Evolutionary conservation across 2,797 vertebrate genomes (phyloP), one percentile per base, ranked within the genome.

Genomic region (Spinus olivaceus): DNA sequence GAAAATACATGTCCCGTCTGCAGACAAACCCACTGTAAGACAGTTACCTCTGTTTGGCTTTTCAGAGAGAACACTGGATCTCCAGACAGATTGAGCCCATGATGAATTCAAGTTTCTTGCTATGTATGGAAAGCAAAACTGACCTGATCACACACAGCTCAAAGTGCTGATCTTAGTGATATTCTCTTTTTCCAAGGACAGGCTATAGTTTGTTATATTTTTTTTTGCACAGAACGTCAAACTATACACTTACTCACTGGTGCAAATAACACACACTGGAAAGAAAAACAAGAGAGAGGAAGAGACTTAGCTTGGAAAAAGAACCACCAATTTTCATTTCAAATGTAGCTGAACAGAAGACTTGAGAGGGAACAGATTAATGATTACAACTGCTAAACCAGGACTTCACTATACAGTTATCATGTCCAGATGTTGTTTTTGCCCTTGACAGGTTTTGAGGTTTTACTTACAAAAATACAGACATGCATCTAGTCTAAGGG

Each of bases 281-380:
- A 92, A 85, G 71, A 89, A 71, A 94, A 96, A 91, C 20, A 77
- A 64, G 47, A 64, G 17, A 59, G 44, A 91, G 65, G 72, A 93
- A 84, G 50, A 87, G 47, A 86, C 64, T 32, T 66, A 72, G 51
- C 88, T 94, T 91, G 91, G 74, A 93, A 94, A 92, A 86, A 84
- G 72, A 81, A 80, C 67, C 50, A 81, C 50, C 49, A 47, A 53
- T 92, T 93, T 97, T 93, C 49, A 3, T 95, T 86, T 92, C 67
- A 94, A 93, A 90, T 82, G 67, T 76, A 95, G 86, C 90, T 84
- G 70, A 86, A 88, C 88, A 92, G 64, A 61, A 70, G 56, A 77
- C 53, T 60, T 82, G 51, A 84, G 74, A 92, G 46, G 56, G 60
- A 87, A 86, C 10, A 72, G 53, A 88, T 74, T 87, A 86, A 85